A percentile compares a stretch with the other conserved stretches of the same genome.
Evolutionary conservation across 1,140 invertebrate species (phyloP).

Genomic region (Aplysia californica): DNA sequence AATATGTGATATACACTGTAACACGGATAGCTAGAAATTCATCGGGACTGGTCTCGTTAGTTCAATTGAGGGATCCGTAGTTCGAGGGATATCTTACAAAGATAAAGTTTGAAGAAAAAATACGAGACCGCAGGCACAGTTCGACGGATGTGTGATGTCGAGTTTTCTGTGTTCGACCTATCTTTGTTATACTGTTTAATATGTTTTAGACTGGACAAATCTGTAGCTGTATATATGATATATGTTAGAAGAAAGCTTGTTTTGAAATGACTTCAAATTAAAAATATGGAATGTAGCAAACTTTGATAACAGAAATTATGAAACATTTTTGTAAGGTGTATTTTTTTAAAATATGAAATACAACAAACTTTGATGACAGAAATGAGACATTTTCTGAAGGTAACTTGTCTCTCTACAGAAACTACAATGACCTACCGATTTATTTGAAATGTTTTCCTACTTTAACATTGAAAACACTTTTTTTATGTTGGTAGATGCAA

Average conservation of each 20-base stretch:
- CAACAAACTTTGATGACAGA: neutral
- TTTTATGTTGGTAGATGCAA: slow-evolving; percentile 70
- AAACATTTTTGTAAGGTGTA: neutral
- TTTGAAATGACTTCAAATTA: too few species aligned
- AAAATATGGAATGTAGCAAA: too few species aligned
- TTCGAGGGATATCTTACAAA: too few species aligned
- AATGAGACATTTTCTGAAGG: neutral
- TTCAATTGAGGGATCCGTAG: too few species aligned
- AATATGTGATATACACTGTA: neutral
- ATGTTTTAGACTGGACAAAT: too few species aligned
- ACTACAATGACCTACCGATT: neutral
- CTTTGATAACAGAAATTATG: neutral
- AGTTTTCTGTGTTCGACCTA: too few species aligned
- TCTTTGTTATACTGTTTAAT: too few species aligned
- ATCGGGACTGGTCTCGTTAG: neutral
- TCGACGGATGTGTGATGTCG: neutral
- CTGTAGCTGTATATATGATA: too few species aligned
- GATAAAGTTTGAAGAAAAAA: too few species aligned
- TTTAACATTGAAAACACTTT: slow-evolving; percentile 2
- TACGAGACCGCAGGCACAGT: neutral
- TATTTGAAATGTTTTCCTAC: neutral
- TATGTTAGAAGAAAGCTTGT: too few species aligned
- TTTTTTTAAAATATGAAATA: too few species aligned
- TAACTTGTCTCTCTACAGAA: neutral
- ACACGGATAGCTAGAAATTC: neutral